Conservation (phyloP, 2,113 vertebrate genomes). For the Bambusicola thoracicus region DNA sequence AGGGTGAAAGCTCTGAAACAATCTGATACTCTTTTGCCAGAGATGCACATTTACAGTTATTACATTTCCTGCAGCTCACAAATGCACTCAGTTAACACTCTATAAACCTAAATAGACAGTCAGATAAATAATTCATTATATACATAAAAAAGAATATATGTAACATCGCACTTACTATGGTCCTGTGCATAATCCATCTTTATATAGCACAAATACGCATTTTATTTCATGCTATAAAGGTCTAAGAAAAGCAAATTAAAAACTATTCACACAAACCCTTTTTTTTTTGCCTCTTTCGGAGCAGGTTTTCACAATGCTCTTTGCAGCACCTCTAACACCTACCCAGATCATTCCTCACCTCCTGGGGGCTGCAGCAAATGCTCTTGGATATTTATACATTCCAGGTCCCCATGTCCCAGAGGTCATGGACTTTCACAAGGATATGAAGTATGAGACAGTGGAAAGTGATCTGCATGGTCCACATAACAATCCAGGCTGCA, state of each 20-base stretch:
- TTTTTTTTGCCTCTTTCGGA: neutral
- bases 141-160: neutral
- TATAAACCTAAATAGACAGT: neutral
- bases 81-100: neutral
- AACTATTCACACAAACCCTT: neutral
- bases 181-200: neutral
- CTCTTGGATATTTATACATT: neutral
- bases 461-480: neutral
- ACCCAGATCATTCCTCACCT: neutral
- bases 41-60: neutral
- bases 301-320: neutral
- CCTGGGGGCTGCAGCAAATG: accelerated
- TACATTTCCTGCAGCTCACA: neutral
- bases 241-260: neutral
- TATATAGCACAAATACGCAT: neutral
- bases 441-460: neutral
- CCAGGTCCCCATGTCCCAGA: accelerated
- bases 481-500: neutral
- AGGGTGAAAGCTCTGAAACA: neutral
- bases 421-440: neutral
- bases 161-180: neutral
- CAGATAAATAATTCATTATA: neutral
- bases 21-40: neutral
- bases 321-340: neutral
- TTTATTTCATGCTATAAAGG: neutral